These are phyloP conservation scores for Tinea semifulvella DNA, from an alignment of 2,888 invertebrate species.

Conservation along the genomic window DNA sequence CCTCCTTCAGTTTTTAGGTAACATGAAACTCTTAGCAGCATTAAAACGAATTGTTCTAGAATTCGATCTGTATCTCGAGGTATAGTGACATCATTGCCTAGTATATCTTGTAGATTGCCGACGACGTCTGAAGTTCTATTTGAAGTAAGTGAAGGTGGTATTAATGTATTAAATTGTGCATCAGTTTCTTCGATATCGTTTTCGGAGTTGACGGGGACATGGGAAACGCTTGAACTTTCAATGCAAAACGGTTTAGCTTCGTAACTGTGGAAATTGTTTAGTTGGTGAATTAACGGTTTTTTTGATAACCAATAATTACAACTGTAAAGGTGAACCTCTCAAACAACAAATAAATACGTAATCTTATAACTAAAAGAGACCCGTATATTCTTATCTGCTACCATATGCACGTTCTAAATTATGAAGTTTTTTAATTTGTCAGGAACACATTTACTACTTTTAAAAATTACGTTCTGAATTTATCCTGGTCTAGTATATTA, in stretches of 20 bases:
- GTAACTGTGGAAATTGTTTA: slow-evolving; percentile 31
- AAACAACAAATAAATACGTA: too few relatives aligned
- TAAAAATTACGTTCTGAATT: too few relatives aligned
- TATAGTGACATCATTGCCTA: slow-evolving; percentile 38
- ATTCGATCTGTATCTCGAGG: slow-evolving; percentile 51
- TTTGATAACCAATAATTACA: too few relatives aligned
- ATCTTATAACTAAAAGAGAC: too few relatives aligned
- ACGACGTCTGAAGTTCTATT: slow-evolving; percentile 29
- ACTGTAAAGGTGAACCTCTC: too few relatives aligned
- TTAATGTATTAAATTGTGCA: slow-evolving; percentile 23
- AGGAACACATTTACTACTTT: too few relatives aligned
- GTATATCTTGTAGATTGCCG: slow-evolving; percentile 33
- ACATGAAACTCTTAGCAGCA: slow-evolving; percentile 45
- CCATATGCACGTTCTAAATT: too few relatives aligned
- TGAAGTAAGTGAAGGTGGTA: slow-evolving; percentile 26
- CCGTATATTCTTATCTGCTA: too few relatives aligned
- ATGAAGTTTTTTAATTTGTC: too few relatives aligned
- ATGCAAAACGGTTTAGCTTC: slow-evolving; percentile 24
- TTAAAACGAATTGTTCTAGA: slow-evolving; percentile 49
- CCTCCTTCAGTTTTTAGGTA: slow-evolving; percentile 32
- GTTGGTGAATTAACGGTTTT: too few relatives aligned
- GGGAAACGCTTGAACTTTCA: slow-evolving; percentile 14
- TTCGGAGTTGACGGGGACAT: slow-evolving; percentile 22
- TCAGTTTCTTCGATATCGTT: slow-evolving; percentile 27
- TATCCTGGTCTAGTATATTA: too few relatives aligned